Base-by-base conservation (phyloP, 2,888 invertebrate species). In the Athalia circularis region DNA sequence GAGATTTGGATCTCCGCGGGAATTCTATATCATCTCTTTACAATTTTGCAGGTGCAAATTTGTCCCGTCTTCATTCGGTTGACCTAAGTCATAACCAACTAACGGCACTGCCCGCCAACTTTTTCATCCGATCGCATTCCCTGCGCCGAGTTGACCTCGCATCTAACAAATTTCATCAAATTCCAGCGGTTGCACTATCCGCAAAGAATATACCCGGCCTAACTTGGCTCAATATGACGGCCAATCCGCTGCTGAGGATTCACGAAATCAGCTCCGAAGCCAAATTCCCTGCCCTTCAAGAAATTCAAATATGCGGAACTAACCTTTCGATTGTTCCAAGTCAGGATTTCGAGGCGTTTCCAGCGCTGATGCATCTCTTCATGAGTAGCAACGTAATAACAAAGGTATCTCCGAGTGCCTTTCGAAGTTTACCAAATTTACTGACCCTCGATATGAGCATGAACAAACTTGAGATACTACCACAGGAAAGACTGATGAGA, bases 271-370 rank as follows among this genome's bases (percentile, higher is more conserved):
- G 93, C 79, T 93, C 94, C 59, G 94, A 95, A 85, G 85, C 90
- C 43, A 92, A 93, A 85, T 95, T 95, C 91, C 94, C 96, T 3
- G 92, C 94, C n/a, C 91, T 96, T n/a, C 95, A 96, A 89, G 96
- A 96, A 90, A 92, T 96, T 77, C 94, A 96, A 87, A 94, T 96
- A 82, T 94, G 94, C 80, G 93, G 93, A 64, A 96, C 97, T 6
- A 97, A 97, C 88, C 92, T 97, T 74, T 95, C 94, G 29, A 95
- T 96, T 82, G 93, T 97, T 68, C 96, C 96, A 0, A 95, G 95
- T 83, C 95, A 95, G 87, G 97, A 97, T 87, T 97, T 97, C 86
- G 95, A 96, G 86, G 94, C 95, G 54, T 97, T 96, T 86, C 95
- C 96, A 29, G 93, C 94, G 0, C 91, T 97, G 54, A 93, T 95